Percentiles rank a stretch among this genome's conserved stretches.
phyloP scores from a whole-genome alignment of 2,888 invertebrate species.

The Rhynchonema sp. region DNA sequence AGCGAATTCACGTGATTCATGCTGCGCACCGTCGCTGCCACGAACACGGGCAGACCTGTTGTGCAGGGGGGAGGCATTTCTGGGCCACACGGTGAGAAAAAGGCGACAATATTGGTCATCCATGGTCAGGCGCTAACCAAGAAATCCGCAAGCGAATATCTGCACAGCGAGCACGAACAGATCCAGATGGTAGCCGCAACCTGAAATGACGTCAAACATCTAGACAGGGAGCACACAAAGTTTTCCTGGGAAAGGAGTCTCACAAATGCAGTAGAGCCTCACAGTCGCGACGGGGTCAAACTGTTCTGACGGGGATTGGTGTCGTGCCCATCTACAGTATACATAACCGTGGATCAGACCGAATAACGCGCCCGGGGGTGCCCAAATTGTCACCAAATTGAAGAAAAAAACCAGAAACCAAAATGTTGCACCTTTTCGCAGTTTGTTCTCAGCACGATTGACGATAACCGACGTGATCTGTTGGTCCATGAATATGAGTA shows the following conservation, averaged over 20 bases:
- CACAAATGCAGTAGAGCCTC: no score
- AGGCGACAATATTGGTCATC: not conserved
- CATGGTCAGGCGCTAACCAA: no score
- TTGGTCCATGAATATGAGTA: slow-evolving; percentile 96
- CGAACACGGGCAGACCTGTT: not conserved
- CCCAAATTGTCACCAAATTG: no score
- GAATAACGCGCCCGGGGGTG: no score
- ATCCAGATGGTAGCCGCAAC: not conserved
- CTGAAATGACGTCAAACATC: no score
- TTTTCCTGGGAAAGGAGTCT: no score
- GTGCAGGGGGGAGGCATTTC: not conserved
- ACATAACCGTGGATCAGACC: no score
- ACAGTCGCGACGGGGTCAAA: no score
- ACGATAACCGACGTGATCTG: slow-evolving; percentile 78
- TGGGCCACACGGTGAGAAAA: not conserved
- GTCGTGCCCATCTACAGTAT: no score
- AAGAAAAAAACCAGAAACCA: no score
- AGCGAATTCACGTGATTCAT: slow-evolving; percentile 87
- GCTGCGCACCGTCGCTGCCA: slow-evolving; percentile 38
- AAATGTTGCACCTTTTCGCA: slow-evolving; percentile 73
- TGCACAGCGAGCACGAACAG: not conserved
- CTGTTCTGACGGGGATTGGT: no score
- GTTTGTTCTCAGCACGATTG: slow-evolving; percentile 83
- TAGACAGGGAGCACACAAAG: no score
- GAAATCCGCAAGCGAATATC: not conserved